These are phyloP conservation scores for Nibea albiflora DNA, from an alignment of 2,113 vertebrate species.

Conservation along the genomic window DNA sequence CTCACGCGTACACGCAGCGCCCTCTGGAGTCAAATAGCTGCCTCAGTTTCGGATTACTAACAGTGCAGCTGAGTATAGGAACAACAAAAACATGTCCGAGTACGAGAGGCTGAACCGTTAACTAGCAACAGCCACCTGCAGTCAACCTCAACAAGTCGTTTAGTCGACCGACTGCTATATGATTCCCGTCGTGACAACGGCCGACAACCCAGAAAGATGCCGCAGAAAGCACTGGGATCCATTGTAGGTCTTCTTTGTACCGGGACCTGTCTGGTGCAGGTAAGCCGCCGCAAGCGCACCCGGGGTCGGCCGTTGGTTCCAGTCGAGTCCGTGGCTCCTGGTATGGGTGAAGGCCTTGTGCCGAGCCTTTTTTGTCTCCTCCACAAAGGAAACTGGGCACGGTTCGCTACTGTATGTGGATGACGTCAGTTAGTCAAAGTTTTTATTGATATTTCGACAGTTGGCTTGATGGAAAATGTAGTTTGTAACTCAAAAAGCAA, in stretches of 20 bases:
- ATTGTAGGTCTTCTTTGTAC: conserved; percentile 84
- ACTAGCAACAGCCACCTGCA: conserved; percentile 31
- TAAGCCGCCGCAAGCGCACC: conserved; percentile 71
- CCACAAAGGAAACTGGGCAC: conserved; percentile 76
- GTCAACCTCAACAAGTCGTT: conserved; percentile 31
- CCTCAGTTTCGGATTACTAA: conserved; percentile 22
- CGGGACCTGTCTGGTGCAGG: conserved; percentile 84
- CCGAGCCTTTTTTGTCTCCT: conserved; percentile 74
- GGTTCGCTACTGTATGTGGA: conserved; percentile 35
- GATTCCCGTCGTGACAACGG: conserved; percentile 69
- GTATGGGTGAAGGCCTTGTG: conserved; percentile 75
- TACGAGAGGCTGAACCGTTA: conserved; percentile 20
- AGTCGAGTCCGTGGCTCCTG: conserved; percentile 76
- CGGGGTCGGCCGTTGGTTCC: conserved; percentile 2
- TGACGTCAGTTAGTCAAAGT: conserved; percentile 76
- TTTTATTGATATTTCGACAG: conserved; percentile 43
- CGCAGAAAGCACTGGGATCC: conserved; percentile 84
- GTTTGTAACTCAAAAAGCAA: accelerated
- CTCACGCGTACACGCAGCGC: conserved; percentile 39
- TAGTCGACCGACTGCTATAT: conserved; percentile 71
- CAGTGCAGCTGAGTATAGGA: conserved; percentile 38
- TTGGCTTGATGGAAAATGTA: neutral
- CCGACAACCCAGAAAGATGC: conserved; percentile 83
- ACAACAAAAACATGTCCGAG: conserved; percentile 78
- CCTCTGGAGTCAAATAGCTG: conserved; percentile 30